Evolutionary conservation across 2,113 vertebrate species (phyloP), one percentile per base, ranked within the genome.

Genomic region (Blennius ocellaris): DNA sequence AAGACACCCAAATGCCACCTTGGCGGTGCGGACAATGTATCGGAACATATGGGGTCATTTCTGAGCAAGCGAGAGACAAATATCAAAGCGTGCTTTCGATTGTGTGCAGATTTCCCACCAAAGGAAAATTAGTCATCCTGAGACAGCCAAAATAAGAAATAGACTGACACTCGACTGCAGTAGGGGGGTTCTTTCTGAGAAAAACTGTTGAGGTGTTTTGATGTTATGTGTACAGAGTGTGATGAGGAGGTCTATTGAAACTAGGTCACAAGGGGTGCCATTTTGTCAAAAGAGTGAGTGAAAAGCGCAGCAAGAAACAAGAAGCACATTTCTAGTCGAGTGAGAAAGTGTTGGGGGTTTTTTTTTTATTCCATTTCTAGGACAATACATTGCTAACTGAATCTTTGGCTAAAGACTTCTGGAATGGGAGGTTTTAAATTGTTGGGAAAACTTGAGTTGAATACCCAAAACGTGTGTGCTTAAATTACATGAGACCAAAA

Each of bases 31-130:
- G 76, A 85, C 74, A 83, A 83, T 76, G 78, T 39, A 73, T 61
- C 47, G 78, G 68, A 87, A 87, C 90, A 87, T 82, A 80, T 80
- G 81, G 77, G 78, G 73, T 70, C 73, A 77, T 82, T 87, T 82
- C 67, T 69, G 83, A 69, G 73, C 80, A 70, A 83, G 84, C 67
- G 37, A 73, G 72, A 74, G 64, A 78, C 86, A 86, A 85, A 84
- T 87, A 82, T 70, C 15, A 70, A 75, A 77, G 54, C 37, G 64
- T 55, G 69, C 75, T 76, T 38, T 47, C 43, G 14, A 87, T 47
- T 81, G 71, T 73, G 73, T 63, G 69, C 81, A 72, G 57, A 81
- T 87, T 81, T 79, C 57, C 51, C 30, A 48, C 51, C 48, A 56
- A 48, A 45, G 12, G 4, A 9, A 9, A 9, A 45, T 11, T 14